phyloP scores from a whole-genome alignment of 2,113 vertebrate species.

The Centropristis striata region DNA sequence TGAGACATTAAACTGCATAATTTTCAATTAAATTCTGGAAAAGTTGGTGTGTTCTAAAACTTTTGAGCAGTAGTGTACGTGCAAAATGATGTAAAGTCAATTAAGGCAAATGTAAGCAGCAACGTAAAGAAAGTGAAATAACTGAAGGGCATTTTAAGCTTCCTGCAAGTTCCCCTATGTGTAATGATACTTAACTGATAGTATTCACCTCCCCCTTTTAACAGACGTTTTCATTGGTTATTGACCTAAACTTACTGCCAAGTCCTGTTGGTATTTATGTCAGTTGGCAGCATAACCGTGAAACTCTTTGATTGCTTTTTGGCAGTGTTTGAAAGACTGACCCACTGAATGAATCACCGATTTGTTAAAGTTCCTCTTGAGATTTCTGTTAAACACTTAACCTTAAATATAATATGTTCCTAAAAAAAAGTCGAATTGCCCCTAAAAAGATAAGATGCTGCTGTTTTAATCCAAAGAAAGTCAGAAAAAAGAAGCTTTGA shows the following conservation, averaged over 20 bases:
- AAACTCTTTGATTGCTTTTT: slow-evolving; percentile 14
- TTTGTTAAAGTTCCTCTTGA: not conserved
- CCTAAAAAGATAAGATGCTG: slow-evolving; percentile 2
- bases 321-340: slow-evolving; percentile 26
- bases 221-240: slow-evolving; percentile 1
- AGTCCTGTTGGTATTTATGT: slow-evolving; percentile 20
- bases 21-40: too few relatives aligned
- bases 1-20: too few relatives aligned
- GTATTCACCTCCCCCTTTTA: not conserved
- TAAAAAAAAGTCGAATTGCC: too few relatives aligned
- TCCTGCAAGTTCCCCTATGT: not conserved
- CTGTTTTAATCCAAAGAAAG: not conserved
- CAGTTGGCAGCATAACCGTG: slow-evolving; percentile 30
- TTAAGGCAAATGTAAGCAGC: too few relatives aligned
- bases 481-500: not conserved
- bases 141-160: not conserved
- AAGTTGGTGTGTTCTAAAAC: too few relatives aligned
- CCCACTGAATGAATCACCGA: slow-evolving; percentile 1
- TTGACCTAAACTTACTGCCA: slow-evolving; percentile 38
- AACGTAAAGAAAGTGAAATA: too few relatives aligned
- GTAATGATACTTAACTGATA: not conserved
- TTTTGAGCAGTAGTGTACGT: too few relatives aligned
- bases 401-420: slow-evolving; percentile 4
- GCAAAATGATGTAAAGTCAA: not conserved
- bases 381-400: slow-evolving; percentile 10